phyloP scores from a whole-genome alignment of 2,113 vertebrate species.

The Oceanites oceanicus region DNA sequence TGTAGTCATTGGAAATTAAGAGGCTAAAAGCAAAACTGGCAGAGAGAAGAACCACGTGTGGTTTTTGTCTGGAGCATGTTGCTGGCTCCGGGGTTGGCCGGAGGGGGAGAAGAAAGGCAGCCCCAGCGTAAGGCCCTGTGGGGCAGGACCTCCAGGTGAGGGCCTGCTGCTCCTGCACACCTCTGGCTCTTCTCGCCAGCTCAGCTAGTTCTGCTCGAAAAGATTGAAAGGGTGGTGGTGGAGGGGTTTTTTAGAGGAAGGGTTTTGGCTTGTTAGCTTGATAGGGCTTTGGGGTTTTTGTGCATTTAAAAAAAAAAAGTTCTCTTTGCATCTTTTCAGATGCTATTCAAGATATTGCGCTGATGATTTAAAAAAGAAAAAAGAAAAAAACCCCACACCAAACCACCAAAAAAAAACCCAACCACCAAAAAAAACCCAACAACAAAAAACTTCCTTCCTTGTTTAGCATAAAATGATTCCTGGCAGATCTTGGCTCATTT shows the following conservation, averaged over 20 bases:
- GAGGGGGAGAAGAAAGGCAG: background rate
- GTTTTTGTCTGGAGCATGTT: background rate
- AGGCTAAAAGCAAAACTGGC: constrained; percentile 19
- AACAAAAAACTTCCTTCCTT: background rate
- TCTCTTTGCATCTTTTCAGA: background rate
- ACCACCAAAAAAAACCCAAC: background rate
- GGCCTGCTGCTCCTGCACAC: background rate
- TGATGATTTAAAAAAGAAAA: background rate
- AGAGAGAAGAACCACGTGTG: background rate
- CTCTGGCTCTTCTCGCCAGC: background rate
- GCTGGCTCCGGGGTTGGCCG: background rate
- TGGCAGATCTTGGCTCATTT: constrained; percentile 23
- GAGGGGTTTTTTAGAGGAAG: background rate
- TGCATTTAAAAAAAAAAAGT: background rate
- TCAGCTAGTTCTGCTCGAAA: background rate
- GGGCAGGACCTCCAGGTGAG: background rate
- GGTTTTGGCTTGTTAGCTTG: background rate
- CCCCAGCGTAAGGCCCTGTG: background rate
- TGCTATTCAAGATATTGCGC: background rate
- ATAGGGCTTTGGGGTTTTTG: background rate
- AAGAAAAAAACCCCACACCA: background rate
- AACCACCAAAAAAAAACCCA: background rate
- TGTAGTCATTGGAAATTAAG: constrained; percentile 1
- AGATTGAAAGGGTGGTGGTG: background rate
- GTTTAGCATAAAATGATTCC: constrained; percentile 33